A percentile compares a stretch with the other conserved stretches of the same genome.
These are phyloP conservation scores for Caenorhabditis sp. DNA, from an alignment of 2,888 invertebrate genomes.

Conservation along the genomic window DNA sequence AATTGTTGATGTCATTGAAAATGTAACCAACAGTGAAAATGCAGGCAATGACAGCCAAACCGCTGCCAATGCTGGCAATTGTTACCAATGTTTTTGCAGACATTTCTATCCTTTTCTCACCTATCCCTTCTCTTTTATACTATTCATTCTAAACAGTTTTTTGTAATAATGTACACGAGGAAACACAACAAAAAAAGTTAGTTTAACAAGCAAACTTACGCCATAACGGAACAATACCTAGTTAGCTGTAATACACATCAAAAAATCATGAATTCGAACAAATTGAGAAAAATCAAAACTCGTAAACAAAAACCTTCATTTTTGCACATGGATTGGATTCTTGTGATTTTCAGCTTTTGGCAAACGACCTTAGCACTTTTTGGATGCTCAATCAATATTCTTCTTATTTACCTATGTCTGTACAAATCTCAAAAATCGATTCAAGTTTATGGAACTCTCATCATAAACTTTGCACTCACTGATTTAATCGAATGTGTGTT, in stretches of 20 bases:
- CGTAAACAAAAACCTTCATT: no score
- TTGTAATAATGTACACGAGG: not conserved
- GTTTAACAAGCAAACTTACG: not conserved
- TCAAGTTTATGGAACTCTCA: not conserved
- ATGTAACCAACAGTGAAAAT: slow-evolving; percentile 44
- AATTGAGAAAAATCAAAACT: no score
- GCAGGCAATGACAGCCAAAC: slow-evolving; percentile 42
- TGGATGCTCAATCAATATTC: not conserved
- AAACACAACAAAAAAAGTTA: not conserved
- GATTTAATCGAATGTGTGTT: not conserved
- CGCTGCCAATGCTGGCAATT: slow-evolving; percentile 40
- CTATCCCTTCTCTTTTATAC: not conserved
- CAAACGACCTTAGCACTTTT: not conserved
- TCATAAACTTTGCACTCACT: not conserved
- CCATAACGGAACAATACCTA: no score
- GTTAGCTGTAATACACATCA: no score
- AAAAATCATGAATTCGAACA: no score
- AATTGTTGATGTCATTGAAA: slow-evolving; percentile 53
- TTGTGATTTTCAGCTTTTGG: not conserved
- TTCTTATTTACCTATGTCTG: not conserved
- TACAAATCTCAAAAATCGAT: not conserved
- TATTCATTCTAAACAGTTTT: not conserved
- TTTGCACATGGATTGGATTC: not conserved
- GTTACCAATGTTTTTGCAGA: slow-evolving; percentile 37
- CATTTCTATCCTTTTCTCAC: not conserved